phyloP scores from a whole-genome alignment of 2,888 invertebrate species.

The Drosophila lacicola region DNA sequence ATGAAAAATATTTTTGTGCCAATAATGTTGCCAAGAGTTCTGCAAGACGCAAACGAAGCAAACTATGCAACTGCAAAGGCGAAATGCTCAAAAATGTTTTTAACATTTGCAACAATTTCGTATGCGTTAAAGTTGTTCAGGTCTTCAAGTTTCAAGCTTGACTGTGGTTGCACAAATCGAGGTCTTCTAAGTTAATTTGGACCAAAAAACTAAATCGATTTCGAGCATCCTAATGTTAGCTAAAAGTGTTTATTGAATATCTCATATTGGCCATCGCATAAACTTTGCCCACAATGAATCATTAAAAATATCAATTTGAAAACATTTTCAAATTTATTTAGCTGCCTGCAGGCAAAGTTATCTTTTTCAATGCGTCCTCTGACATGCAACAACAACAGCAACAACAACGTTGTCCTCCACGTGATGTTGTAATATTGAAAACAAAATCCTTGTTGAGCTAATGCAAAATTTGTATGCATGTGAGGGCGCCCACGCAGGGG shows the following conservation, averaged over 20 bases:
- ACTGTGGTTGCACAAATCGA: too few species aligned
- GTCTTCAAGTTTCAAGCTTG: too few species aligned
- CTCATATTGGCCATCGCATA: slow-evolving; percentile 18
- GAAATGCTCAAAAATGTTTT: slow-evolving; percentile 22
- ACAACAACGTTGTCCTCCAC: slow-evolving; percentile 27
- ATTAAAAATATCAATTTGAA: slow-evolving; percentile 30
- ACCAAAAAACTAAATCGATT: neutral
- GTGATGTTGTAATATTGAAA: slow-evolving; percentile 61
- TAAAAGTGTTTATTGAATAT: slow-evolving; percentile 10
- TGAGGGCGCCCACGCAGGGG: slow-evolving; percentile 1
- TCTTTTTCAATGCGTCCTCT: slow-evolving; percentile 31
- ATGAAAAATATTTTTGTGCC: slow-evolving; percentile 61
- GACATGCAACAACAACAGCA: slow-evolving; percentile 22
- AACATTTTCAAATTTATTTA: slow-evolving; percentile 36
- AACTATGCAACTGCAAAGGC: neutral
- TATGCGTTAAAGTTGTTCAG: neutral
- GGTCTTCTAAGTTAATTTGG: too few species aligned
- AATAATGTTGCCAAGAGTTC: slow-evolving; percentile 45
- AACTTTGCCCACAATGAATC: slow-evolving; percentile 24
- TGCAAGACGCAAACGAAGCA: neutral
- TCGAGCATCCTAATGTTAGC: neutral
- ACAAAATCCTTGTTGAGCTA: slow-evolving; percentile 72
- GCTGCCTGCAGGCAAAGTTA: slow-evolving; percentile 39
- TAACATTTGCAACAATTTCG: slow-evolving; percentile 15
- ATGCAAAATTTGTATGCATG: slow-evolving; percentile 62